Base-by-base conservation (phyloP, 2,113 vertebrate genomes). In the Myotis lucifugus region DNA sequence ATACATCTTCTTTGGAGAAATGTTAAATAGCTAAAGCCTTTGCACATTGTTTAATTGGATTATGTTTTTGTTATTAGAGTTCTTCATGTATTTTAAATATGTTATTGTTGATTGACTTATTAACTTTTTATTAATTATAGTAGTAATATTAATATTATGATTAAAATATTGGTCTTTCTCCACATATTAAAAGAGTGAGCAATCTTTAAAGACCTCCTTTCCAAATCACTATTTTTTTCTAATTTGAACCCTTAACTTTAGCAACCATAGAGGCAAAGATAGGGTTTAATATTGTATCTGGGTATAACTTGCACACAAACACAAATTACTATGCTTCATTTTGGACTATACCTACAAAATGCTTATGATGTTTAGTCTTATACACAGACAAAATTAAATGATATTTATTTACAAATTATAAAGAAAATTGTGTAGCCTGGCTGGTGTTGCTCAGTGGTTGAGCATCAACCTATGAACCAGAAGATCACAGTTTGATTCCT, bases 61-160 rank as follows among this genome's bases (percentile, higher is more conserved):
- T 46, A 46, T 46, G 46, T 46, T 46, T 46, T 46, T 46, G 46
- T 46, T 46, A 46, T 46, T 46, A 10, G 10, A 46, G 46, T 11
- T 46, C 46, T 46, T 46, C 46, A 59, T 59, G 25, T 11, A 59
- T 50, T 50, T 50, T 50, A 89, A 91, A 93, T 91, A 88, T 79
- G 86, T 8, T 85, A 61, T 83, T 1, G 32, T 83, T 87, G 52
- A 73, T 85, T 96, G 83, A 81, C 85, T 94, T 89, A 56, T 87
- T 85, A 88, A 59, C 34, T 91, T 91, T 89, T 95, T 93, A 95
- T 95, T 95, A 96, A 93, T 91, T 50, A 94, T 78, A 88, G 91
- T 84, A 81, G 1, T 74, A 93, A 91, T 50, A 59, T 88, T 88
- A 95, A 95, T 56, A 70, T 73, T 94, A 79, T 93, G 37, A 91